Evolutionary conservation across 2,113 vertebrate genomes (phyloP), one percentile per base, ranked within the genome.

Genomic region (Microcebus lehilahytsara): DNA sequence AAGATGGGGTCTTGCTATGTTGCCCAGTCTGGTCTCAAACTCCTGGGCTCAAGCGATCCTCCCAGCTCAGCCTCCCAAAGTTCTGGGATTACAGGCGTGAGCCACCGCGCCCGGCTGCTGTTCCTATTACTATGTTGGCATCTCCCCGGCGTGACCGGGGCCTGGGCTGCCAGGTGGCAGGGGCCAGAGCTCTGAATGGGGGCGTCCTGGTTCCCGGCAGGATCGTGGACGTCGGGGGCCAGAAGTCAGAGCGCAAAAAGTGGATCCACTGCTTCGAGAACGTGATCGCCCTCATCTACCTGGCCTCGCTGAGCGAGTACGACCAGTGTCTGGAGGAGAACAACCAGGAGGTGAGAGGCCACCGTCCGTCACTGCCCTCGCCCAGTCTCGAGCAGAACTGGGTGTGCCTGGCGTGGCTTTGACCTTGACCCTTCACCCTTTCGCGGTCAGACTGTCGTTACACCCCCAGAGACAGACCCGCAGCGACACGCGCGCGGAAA

Each of bases 261-360:
- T 99, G 99, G 99, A 99, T 99, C 85, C 99, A 99, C 96, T 99
- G 99, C 94, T 99, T 99, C 9, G 99, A 99, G 98, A 99, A 99
- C 0, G 99, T 99, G 88, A 99, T 99, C 0, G 99, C 99, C 1
- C 99, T 99, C 89, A 99, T 99, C 97, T 99, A 99, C 96, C 98
- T 99, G 98, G 99, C 99, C 1, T 99, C 99, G 0, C 99, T 99
- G 83, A 99, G 99, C 90, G 99, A 99, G 94, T 99, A 99, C 0
- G 99, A 99, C 98, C 99, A 99, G 96, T 98, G 99, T 19, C 98
- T 99, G 94, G 99, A 99, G 96, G 99, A 99, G 98, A 99, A 99
- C 83, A 98, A 98, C 20, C 98, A 92, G 4, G 99, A 99, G 93
- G 99, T 99, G 97, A 98, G 99, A 83, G 30, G 32, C 75, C 58